Percentiles rank a stretch among this genome's conserved stretches.
These are phyloP conservation scores for Drosophila testacea DNA, from an alignment of 2,888 invertebrate genomes.

Conservation along the genomic window DNA sequence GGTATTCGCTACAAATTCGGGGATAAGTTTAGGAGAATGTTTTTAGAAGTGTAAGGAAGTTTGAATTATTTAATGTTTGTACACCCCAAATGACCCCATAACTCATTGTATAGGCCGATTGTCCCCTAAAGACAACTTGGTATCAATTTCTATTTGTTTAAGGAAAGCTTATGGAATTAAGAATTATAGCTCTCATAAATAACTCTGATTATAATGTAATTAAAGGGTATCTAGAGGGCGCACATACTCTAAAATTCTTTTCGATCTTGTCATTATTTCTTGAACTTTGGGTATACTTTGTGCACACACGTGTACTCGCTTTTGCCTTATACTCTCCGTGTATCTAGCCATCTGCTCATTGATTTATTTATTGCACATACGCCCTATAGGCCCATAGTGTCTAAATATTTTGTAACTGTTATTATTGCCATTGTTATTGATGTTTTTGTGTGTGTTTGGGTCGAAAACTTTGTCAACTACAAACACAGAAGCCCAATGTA, in stretches of 20 bases:
- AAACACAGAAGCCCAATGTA: slow-evolving; percentile 10
- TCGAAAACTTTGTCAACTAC: slow-evolving; percentile 36
- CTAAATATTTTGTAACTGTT: slow-evolving; percentile 57
- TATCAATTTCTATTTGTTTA: background rate
- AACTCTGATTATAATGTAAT: background rate
- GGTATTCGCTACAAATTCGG: too few species aligned
- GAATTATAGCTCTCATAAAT: background rate
- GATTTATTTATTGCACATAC: slow-evolving; percentile 66
- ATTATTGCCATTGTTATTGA: slow-evolving; percentile 43
- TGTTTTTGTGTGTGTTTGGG: slow-evolving; percentile 3
- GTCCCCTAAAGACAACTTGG: too few species aligned
- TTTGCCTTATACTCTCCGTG: background rate
- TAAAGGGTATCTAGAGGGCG: background rate
- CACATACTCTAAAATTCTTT: background rate
- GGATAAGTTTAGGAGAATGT: too few species aligned
- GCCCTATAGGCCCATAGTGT: slow-evolving; percentile 23
- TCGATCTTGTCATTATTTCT: background rate
- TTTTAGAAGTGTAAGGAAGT: too few species aligned
- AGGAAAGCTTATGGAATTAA: background rate
- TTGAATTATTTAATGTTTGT: background rate
- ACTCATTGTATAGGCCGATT: too few species aligned
- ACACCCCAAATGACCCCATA: background rate
- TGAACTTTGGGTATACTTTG: background rate
- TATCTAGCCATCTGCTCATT: slow-evolving; percentile 26
- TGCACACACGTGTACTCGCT: slow-evolving; percentile 2